Percentiles rank a stretch among this genome's conserved stretches.
Evolutionary conservation across 2,113 vertebrate genomes (phyloP).

Genomic region (Poecile atricapillus): DNA sequence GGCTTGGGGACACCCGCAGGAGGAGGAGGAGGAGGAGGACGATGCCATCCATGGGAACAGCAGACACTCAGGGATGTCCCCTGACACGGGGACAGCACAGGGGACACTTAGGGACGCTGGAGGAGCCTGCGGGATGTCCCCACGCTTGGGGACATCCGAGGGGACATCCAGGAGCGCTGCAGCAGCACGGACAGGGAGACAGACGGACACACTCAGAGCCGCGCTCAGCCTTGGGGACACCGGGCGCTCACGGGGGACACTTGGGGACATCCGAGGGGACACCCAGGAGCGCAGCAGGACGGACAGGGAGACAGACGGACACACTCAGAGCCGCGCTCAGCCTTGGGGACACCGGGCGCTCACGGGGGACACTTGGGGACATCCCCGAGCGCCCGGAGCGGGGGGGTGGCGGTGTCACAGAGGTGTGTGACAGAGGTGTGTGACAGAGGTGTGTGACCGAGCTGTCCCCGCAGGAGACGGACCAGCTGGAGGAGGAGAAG

Average conservation of each 20-base stretch:
- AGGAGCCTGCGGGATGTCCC: background rate
- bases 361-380: background rate
- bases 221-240: background rate
- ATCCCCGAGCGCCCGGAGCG: too few species aligned
- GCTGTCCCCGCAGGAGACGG: conserved; percentile 86
- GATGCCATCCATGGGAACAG: background rate
- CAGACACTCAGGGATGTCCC: background rate
- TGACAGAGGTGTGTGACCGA: background rate
- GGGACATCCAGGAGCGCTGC: background rate
- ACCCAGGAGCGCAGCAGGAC: background rate
- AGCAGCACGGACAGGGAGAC: background rate
- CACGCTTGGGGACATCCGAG: background rate
- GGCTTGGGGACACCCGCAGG: background rate
- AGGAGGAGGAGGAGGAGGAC: background rate
- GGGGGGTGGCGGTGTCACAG: too few species aligned
- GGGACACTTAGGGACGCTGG: background rate
- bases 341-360: background rate
- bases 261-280: background rate
- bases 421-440: too few species aligned
- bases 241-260: background rate
- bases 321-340: too few species aligned
- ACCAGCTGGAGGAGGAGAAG: conserved; percentile 93
- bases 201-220: background rate
- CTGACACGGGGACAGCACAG: background rate
- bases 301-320: background rate